Conservation (phyloP, 2,113 vertebrate genomes). For the Ailuropoda melanoleuca region DNA sequence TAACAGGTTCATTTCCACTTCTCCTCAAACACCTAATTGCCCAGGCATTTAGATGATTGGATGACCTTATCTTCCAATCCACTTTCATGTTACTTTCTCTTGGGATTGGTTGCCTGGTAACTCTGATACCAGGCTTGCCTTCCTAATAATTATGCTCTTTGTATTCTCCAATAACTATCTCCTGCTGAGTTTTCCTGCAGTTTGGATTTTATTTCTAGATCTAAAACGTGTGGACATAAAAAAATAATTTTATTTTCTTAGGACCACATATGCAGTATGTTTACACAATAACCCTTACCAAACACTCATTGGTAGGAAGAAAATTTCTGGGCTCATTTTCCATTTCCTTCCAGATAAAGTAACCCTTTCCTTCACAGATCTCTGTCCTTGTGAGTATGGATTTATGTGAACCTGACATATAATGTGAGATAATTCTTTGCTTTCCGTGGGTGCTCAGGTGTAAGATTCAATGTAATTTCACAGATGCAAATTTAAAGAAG, state of each 20-base stretch:
- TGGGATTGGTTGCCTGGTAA: slow-evolving; percentile 77
- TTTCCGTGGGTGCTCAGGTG: background rate
- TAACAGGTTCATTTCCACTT: slow-evolving; percentile 36
- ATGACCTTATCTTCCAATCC: background rate
- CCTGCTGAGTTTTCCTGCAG: background rate
- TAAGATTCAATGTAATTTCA: slow-evolving; percentile 5
- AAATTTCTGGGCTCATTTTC: slow-evolving; percentile 2
- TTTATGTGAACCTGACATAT: background rate
- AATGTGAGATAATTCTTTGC: background rate
- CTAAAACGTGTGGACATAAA: background rate
- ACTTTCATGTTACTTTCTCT: slow-evolving; percentile 63
- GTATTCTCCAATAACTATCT: slow-evolving; percentile 2
- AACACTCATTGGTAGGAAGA: slow-evolving; percentile 28
- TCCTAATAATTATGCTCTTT: slow-evolving; percentile 58
- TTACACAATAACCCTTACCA: background rate
- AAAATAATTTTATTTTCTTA: slow-evolving; percentile 34
- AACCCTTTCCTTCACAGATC: background rate
- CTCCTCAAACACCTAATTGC: slow-evolving; percentile 53
- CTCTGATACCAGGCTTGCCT: slow-evolving; percentile 55
- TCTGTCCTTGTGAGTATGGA: background rate
- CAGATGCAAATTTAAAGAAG: slow-evolving; percentile 11
- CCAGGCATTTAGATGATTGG: slow-evolving; percentile 52
- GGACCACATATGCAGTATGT: background rate
- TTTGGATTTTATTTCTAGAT: slow-evolving; percentile 39
- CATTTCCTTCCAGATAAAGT: background rate